Conservation (phyloP, 2,113 vertebrate species). For the Carassius auratus region DNA sequence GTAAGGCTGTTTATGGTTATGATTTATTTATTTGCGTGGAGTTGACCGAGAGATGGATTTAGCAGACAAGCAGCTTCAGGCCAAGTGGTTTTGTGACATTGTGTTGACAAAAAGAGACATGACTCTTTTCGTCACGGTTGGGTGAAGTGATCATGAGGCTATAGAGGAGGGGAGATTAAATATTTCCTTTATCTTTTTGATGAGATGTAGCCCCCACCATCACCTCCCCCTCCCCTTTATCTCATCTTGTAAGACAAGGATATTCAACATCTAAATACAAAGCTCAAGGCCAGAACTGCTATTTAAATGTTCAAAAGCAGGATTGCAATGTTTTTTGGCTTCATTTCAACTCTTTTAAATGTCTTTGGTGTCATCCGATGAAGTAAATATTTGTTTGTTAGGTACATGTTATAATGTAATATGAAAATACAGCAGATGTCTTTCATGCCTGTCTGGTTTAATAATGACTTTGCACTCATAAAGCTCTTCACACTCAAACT, state of each 20-base stretch:
- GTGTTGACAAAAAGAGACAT: conserved; percentile 6
- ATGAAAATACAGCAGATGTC: not conserved
- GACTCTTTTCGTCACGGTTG: conserved; percentile 1
- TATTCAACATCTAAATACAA: not conserved
- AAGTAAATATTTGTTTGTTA: not conserved
- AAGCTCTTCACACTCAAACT: not conserved
- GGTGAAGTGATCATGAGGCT: not conserved
- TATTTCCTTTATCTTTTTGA: not conserved
- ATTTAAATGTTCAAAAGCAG: not conserved
- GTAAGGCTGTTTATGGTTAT: not conserved
- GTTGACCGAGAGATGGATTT: not conserved
- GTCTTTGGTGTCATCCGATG: not conserved
- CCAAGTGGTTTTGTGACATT: not conserved
- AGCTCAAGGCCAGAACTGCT: not conserved
- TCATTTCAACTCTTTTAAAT: not conserved
- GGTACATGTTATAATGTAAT: not conserved
- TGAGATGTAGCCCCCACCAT: not conserved
- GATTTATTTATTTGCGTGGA: not conserved
- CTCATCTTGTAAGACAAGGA: not conserved
- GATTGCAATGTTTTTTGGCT: not conserved
- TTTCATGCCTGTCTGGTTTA: not conserved
- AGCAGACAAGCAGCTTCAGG: not conserved
- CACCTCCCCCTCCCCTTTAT: not conserved
- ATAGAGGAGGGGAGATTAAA: not conserved
- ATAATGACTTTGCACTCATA: not conserved